Base-by-base conservation (phyloP, 1,140 invertebrate species). In the Drosophila mojavensis region DNA sequence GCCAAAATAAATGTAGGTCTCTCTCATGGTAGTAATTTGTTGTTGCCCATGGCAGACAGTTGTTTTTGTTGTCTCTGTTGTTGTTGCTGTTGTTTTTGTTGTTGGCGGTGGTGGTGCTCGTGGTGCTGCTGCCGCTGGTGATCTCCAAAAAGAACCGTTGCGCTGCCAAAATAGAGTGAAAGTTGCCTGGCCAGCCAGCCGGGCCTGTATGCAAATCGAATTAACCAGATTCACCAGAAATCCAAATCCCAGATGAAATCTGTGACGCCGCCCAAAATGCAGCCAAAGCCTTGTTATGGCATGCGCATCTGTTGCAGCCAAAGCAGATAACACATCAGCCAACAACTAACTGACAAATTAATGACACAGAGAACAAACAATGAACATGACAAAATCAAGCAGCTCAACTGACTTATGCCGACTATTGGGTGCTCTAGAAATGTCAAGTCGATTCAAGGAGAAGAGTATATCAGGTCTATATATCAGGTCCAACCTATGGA, bases 131-230 rank as follows among this genome's bases (percentile, higher is more conserved):
- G 53, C n/a, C n/a, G 50, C 17, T 55, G 56, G 6, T 60, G 58
- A 45, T 60, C 26, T 60, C 26, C 41, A 48, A 63, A 85, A 86
- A 86, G 83, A 86, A 86, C 83, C 83, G 83, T 86, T 86, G 69
- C 53, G 73, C 82, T 86, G 83, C 83, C 79, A 88, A 88, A 88
- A 88, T 88, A 70, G 70, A 89, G 84, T 89, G 84, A 89, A 89
- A 89, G 84, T 89, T 90, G 70, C 65, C 65, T 76, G 47, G 67
- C 53, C 58, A 55, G 55, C 53, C 58, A 55, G 55, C 55, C 64
- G 3, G 56, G 41, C 41, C 55, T 24, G 39, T 89, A 89, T 89
- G 84, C 84, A 89, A 89, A 86, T 86, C 73, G 69, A 74, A 78
- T 69, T 67, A 67, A 67, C 61, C 58, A 68, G 54, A 79, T 82